Percentiles rank a stretch among this genome's conserved stretches.
These are phyloP conservation scores for Drosophila leonis DNA, from an alignment of 2,888 invertebrate genomes.

Conservation along the genomic window DNA sequence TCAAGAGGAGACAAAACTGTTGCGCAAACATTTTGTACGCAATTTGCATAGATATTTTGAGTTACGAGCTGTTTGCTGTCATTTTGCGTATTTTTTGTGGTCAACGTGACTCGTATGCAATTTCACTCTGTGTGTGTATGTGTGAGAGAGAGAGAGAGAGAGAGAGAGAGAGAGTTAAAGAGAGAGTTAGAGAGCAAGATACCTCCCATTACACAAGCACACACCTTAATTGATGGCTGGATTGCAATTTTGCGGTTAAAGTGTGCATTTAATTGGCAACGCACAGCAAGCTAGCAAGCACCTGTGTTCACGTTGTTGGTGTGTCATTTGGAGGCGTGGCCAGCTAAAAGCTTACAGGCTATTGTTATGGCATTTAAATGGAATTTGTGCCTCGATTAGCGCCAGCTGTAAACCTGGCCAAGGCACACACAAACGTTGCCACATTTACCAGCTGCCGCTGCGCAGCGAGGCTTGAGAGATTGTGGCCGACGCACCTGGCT, in stretches of 20 bases:
- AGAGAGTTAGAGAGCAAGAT: not conserved
- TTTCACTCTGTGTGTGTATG: not conserved
- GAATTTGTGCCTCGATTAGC: constrained; percentile 72
- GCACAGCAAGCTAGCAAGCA: constrained; percentile 13
- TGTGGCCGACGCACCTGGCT: constrained; percentile 42
- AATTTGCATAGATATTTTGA: constrained; percentile 56
- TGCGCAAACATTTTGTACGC: constrained; percentile 57
- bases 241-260: constrained; percentile 52
- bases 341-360: constrained; percentile 45
- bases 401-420: constrained; percentile 47
- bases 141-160: not conserved
- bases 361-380: constrained; percentile 64
- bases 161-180: not conserved
- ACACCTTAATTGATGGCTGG: constrained; percentile 37
- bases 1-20: constrained; percentile 48
- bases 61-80: constrained; percentile 38
- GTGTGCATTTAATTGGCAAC: constrained; percentile 56
- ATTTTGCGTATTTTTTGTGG: constrained; percentile 40
- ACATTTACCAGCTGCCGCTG: constrained; percentile 42
- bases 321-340: constrained; percentile 12
- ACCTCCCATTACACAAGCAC: not conserved
- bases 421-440: constrained; percentile 8
- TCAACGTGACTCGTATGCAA: constrained; percentile 35
- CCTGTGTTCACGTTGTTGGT: constrained; percentile 18
- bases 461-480: constrained; percentile 58